phyloP scores from a whole-genome alignment of 2,797 vertebrate genomes.

The Botia almorhae region DNA sequence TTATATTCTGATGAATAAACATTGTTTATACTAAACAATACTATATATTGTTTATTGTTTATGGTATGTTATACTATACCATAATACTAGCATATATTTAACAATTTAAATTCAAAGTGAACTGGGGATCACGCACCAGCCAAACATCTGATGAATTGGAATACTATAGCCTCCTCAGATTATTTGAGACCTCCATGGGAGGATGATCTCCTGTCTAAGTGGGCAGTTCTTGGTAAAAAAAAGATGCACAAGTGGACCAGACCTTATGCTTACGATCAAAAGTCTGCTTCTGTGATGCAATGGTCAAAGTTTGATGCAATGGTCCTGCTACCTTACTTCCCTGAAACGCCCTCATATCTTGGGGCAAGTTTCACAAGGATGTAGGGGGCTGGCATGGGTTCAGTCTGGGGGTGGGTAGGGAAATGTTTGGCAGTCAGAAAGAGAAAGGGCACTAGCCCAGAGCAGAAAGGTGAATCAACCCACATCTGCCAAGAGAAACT shows the following conservation, averaged over 20 bases:
- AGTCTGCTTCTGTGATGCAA: not conserved
- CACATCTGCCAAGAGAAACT: conserved; percentile 29
- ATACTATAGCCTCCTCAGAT: not conserved
- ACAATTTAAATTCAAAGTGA: too few species aligned
- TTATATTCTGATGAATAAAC: too few species aligned
- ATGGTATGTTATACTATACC: too few species aligned
- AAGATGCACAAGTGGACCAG: not conserved
- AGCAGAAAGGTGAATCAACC: conserved; percentile 42
- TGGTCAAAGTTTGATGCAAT: conserved; percentile 3
- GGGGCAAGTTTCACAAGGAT: conserved; percentile 2
- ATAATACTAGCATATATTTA: too few species aligned
- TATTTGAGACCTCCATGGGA: not conserved
- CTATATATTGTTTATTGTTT: too few species aligned
- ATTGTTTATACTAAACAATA: too few species aligned
- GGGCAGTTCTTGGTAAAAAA: not conserved
- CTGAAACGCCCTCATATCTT: conserved; percentile 4
- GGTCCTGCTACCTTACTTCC: not conserved
- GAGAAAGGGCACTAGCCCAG: conserved; percentile 33
- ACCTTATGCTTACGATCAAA: not conserved
- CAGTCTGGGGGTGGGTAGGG: conserved; percentile 10
- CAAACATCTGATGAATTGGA: not conserved
- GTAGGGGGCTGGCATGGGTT: conserved; percentile 20
- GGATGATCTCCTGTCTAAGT: not conserved
- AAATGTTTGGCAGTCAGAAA: conserved; percentile 29
- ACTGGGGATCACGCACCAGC: not conserved